A percentile compares a stretch with the other conserved stretches of the same genome.
These are phyloP conservation scores for Bursaphelenchus mucronatus DNA, from an alignment of 1,140 invertebrate species.

Conservation along the genomic window DNA sequence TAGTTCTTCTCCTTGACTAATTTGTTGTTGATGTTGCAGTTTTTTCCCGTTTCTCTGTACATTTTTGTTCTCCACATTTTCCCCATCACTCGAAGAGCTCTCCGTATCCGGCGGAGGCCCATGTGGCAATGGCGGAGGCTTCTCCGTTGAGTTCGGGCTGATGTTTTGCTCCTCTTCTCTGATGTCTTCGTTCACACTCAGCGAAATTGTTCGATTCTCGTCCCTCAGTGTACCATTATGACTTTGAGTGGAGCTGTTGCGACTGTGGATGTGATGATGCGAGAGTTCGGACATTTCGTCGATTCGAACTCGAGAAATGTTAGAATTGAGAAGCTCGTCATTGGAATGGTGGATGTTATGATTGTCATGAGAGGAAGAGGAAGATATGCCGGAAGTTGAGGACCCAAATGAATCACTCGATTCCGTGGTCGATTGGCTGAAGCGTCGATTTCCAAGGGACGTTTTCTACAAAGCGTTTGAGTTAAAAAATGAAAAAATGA, in stretches of 20 bases:
- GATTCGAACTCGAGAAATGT: conserved; percentile 9
- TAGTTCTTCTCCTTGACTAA: conserved; percentile 3
- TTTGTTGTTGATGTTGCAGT: neutral
- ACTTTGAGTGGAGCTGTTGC: conserved; percentile 20
- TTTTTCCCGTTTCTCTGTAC: conserved; percentile 1
- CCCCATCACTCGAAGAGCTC: conserved; percentile 19
- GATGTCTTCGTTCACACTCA: neutral
- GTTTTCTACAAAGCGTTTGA: no score
- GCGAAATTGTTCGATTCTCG: conserved; percentile 13
- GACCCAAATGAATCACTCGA: conserved; percentile 47
- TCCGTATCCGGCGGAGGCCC: conserved; percentile 30
- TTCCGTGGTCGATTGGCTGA: conserved; percentile 44
- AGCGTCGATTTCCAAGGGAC: conserved; percentile 27
- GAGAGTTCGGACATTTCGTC: conserved; percentile 15
- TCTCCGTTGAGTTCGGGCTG: conserved; percentile 11
- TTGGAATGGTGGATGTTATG: conserved; percentile 27
- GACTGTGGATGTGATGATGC: conserved; percentile 24
- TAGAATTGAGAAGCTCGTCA: conserved; percentile 10
- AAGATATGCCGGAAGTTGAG: conserved; percentile 48
- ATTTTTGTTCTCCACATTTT: conserved; percentile 25
- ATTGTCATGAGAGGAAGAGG: conserved; percentile 24
- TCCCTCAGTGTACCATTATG: conserved; percentile 16
- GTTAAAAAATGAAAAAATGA: no score
- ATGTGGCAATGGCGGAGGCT: conserved; percentile 32
- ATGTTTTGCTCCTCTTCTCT: conserved; percentile 21